Conservation (phyloP, 1,140 invertebrate species). For the Brachionus plicatilis region DNA sequence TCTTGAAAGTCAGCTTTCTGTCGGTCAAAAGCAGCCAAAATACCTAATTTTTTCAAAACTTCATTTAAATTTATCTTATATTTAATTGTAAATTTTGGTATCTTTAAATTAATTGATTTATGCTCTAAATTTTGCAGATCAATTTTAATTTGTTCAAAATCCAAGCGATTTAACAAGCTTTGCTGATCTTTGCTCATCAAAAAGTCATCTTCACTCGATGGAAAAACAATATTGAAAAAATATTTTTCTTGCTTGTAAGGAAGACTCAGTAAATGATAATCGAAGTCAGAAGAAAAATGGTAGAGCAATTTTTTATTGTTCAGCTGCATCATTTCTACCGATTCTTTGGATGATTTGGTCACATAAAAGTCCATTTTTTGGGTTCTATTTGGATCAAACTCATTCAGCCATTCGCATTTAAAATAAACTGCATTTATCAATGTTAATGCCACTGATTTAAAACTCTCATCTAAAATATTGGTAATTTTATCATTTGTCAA, state of each 20-base stretch:
- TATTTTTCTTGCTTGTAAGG: slow-evolving; percentile 1
- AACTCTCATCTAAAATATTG: slow-evolving; percentile 9
- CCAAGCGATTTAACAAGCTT: background rate
- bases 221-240: background rate
- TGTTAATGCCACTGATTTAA: background rate
- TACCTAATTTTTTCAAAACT: background rate
- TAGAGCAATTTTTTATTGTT: background rate
- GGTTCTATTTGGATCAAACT: background rate
- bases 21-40: background rate
- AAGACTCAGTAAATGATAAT: background rate
- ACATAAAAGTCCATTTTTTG: background rate
- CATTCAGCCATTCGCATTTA: background rate
- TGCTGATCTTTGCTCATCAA: background rate
- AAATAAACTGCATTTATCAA: slow-evolving; percentile 24
- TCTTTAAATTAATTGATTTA: background rate
- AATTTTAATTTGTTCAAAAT: background rate
- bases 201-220: slow-evolving; percentile 1
- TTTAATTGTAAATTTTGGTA: slow-evolving; percentile 5
- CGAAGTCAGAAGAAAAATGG: background rate
- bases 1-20: background rate
- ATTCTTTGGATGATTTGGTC: background rate
- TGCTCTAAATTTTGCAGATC: background rate
- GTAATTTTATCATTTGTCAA: slow-evolving; percentile 14
- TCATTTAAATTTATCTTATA: slow-evolving; percentile 15
- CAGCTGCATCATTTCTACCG: background rate